Conservation (phyloP, 2,888 invertebrate genomes). For the Dryomyza anilis region DNA sequence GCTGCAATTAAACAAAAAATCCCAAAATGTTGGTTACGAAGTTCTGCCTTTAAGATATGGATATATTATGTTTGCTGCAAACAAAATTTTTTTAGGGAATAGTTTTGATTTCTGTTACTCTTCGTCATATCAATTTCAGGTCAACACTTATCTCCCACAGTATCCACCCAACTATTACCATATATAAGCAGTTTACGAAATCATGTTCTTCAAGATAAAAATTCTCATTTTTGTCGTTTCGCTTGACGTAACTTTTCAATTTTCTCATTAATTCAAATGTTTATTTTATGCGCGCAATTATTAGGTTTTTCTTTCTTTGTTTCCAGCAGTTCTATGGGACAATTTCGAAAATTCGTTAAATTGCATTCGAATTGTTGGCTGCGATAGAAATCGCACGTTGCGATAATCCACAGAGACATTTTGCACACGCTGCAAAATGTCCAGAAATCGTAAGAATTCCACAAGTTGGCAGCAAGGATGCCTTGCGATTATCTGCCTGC, state of each 20-base stretch:
- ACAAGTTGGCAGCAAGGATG: neutral
- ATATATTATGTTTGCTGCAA: too few relatives aligned
- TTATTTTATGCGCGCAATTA: constrained; percentile 21
- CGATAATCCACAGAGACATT: constrained; percentile 9
- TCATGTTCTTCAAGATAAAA: too few relatives aligned
- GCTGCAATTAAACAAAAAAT: too few relatives aligned
- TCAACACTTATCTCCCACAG: too few relatives aligned
- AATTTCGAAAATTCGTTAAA: constrained; percentile 17
- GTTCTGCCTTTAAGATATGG: too few relatives aligned
- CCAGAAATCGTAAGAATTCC: constrained; percentile 4
- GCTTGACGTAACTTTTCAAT: constrained; percentile 2
- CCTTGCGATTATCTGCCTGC: neutral
- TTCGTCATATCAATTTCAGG: too few relatives aligned
- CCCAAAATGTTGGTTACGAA: too few relatives aligned
- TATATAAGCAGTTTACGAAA: too few relatives aligned
- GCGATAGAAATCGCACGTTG: constrained; percentile 18
- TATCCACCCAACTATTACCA: too few relatives aligned
- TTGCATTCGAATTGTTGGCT: constrained; percentile 8
- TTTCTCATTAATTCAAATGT: constrained; percentile 18
- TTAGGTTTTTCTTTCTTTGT: neutral
- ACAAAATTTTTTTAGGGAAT: too few relatives aligned
- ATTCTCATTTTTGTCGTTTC: neutral
- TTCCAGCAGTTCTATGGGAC: neutral
- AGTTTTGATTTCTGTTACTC: too few relatives aligned
- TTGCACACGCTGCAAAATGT: constrained; percentile 13